Evolutionary conservation across 2,113 vertebrate genomes (phyloP).

Genomic region (Lagenorhynchus albirostris): DNA sequence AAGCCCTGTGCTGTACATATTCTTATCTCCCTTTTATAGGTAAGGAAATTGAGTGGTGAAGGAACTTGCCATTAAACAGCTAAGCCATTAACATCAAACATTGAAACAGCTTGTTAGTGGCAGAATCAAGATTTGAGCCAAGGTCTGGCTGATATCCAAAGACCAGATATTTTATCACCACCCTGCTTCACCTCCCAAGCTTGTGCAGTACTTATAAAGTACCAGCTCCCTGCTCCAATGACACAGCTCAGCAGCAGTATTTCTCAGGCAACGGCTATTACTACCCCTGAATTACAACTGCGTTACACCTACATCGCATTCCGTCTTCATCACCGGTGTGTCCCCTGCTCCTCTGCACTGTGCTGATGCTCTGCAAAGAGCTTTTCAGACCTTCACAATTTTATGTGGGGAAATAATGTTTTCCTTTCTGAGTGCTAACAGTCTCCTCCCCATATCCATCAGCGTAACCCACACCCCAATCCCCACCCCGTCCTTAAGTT

Average conservation of each 20-base stretch:
- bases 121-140: not conserved
- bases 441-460: not conserved
- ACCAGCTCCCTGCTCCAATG: not conserved
- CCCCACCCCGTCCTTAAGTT: not conserved
- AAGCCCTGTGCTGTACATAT: not conserved
- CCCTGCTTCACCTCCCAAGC: not conserved
- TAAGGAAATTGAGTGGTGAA: slow-evolving; percentile 10
- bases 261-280: not conserved
- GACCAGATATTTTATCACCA: not conserved
- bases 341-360: not conserved
- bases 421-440: not conserved
- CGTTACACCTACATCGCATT: not conserved
- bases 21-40: not conserved
- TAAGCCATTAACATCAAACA: slow-evolving; percentile 7
- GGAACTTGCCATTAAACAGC: not conserved
- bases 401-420: not conserved
- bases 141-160: not conserved
- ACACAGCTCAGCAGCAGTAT: not conserved
- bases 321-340: not conserved
- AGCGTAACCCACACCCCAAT: not conserved
- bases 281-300: not conserved
- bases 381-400: not conserved
- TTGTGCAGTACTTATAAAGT: not conserved
- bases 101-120: not conserved
- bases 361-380: not conserved